Percentiles rank a stretch among this genome's conserved stretches.
phyloP scores from a whole-genome alignment of 2,888 invertebrate genomes.

The Pemphredon lugubris region DNA sequence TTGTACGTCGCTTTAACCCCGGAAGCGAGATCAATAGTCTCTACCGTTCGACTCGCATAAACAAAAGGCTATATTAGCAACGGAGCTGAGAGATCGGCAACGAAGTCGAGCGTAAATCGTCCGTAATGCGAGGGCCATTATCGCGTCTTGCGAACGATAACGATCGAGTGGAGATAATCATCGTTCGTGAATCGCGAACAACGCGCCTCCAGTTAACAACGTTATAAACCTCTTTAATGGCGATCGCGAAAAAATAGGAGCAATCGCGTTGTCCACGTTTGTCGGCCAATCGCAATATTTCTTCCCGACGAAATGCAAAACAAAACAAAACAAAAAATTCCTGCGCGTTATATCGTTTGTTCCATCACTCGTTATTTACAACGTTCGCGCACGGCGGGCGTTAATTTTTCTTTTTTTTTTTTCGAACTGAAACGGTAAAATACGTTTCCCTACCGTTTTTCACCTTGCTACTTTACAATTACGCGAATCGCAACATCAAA shows the following conservation, averaged over 20 bases:
- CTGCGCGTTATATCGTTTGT: too few species aligned
- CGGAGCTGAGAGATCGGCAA: not conserved
- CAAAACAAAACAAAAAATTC: too few species aligned
- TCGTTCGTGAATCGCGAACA: not conserved
- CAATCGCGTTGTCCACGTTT: not conserved
- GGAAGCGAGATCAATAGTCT: too few species aligned
- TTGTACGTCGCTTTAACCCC: too few species aligned
- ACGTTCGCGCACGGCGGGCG: too few species aligned
- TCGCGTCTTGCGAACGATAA: slow-evolving; percentile 11
- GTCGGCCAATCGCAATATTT: not conserved
- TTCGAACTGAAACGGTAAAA: too few species aligned
- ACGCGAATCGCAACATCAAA: too few species aligned
- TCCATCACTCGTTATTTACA: too few species aligned
- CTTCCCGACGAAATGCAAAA: not conserved
- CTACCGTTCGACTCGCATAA: not conserved
- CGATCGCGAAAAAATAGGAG: not conserved
- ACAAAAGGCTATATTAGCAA: not conserved
- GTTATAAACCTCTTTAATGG: not conserved
- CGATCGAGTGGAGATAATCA: slow-evolving; percentile 3
- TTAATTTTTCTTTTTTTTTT: too few species aligned
- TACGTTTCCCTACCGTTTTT: too few species aligned
- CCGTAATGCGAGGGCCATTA: slow-evolving; percentile 6
- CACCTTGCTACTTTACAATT: too few species aligned
- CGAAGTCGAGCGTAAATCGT: slow-evolving; percentile 2
- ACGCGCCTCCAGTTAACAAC: not conserved